These are phyloP conservation scores for Antigone vipio DNA, from an alignment of 2,113 vertebrate genomes.

Conservation along the genomic window DNA sequence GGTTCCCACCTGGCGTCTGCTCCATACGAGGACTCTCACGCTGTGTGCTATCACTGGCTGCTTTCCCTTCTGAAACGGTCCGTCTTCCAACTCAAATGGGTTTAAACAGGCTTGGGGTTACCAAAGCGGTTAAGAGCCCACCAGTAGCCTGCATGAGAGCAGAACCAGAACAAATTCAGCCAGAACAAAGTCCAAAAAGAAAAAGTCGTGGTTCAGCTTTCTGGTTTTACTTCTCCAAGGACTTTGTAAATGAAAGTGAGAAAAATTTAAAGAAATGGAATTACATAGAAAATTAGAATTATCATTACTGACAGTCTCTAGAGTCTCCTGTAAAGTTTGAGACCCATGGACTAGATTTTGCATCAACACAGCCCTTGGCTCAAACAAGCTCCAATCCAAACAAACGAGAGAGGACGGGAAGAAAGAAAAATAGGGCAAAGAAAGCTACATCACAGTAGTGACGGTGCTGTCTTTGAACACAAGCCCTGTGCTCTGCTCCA, in stretches of 20 bases:
- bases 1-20: rapidly evolving
- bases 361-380: background rate
- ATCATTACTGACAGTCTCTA: background rate
- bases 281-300: background rate
- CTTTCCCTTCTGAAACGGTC: background rate
- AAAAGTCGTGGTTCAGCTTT: background rate
- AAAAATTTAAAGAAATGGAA: background rate
- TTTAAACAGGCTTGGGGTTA: background rate
- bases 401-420: background rate
- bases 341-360: background rate
- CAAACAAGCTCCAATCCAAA: background rate
- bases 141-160: background rate
- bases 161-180: background rate
- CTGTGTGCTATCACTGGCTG: background rate
- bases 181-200: background rate
- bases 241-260: background rate
- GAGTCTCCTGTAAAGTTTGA: background rate
- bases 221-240: background rate
- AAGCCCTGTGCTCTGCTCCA: background rate
- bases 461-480: background rate
- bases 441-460: background rate
- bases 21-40: rapidly evolving
- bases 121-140: background rate
- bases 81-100: background rate
- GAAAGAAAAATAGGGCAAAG: background rate